phyloP scores from a whole-genome alignment of 2,113 vertebrate species.

The Ailuropoda melanoleuca region DNA sequence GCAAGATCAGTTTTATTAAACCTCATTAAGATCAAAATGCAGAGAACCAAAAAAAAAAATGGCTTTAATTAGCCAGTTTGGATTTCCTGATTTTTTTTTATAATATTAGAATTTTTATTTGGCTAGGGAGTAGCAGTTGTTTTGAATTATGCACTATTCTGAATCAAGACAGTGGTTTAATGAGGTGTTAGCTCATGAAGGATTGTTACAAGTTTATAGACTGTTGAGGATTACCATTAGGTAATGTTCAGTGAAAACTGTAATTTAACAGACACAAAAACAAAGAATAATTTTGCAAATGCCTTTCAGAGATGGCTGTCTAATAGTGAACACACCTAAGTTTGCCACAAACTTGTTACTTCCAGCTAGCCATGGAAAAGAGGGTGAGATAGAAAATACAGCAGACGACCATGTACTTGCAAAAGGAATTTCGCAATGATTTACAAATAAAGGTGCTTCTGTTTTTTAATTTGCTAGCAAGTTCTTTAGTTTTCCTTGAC shows the following conservation, averaged over 20 bases:
- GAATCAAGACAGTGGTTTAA: slow-evolving; percentile 64
- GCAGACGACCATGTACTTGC: neutral
- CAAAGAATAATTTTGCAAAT: slow-evolving; percentile 47
- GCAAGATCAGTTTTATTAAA: neutral
- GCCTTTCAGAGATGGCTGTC: neutral
- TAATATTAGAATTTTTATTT: slow-evolving; percentile 64
- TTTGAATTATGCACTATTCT: slow-evolving; percentile 57
- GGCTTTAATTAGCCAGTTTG: slow-evolving; percentile 62
- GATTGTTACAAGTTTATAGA: slow-evolving; percentile 52
- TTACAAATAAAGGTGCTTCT: neutral
- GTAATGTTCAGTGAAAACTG: slow-evolving; percentile 64
- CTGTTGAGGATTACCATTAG: slow-evolving; percentile 58
- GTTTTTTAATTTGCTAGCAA: neutral
- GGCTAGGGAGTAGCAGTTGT: slow-evolving; percentile 45
- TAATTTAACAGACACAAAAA: slow-evolving; percentile 59
- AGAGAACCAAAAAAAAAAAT: neutral
- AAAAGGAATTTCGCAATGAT: neutral
- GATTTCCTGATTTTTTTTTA: slow-evolving; percentile 64
- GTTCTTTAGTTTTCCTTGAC: neutral
- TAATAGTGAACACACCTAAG: neutral
- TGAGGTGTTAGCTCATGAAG: slow-evolving; percentile 53
- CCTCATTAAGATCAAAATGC: slow-evolving; percentile 58
- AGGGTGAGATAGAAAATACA: neutral
- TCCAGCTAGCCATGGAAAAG: neutral
- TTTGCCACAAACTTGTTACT: neutral